These are phyloP conservation scores for Metalampra italica DNA, from an alignment of 2,888 invertebrate genomes.

Conservation along the genomic window DNA sequence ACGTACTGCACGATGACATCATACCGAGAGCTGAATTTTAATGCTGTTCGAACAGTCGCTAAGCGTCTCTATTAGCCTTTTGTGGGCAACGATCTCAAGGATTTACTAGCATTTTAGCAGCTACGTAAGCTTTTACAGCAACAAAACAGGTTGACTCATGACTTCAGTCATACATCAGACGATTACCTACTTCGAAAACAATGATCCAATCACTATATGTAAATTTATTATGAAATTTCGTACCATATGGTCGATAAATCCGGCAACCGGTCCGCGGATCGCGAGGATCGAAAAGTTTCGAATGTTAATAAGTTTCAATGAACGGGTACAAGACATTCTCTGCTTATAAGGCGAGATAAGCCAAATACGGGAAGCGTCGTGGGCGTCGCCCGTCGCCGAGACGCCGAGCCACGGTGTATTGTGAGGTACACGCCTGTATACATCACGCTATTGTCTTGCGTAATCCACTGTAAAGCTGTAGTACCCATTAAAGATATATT, in stretches of 20 bases:
- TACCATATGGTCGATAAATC: constrained; percentile 43
- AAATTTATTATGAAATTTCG: background rate
- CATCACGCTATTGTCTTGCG: constrained; percentile 61
- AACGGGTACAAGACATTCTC: constrained; percentile 52
- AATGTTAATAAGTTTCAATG: constrained; percentile 46
- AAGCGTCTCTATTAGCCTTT: constrained; percentile 31
- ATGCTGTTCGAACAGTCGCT: constrained; percentile 47
- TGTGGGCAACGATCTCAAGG: constrained; percentile 33
- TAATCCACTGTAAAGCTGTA: constrained; percentile 46
- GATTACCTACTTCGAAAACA: background rate
- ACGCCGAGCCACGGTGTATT: constrained; percentile 37
- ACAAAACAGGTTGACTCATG: constrained; percentile 7
- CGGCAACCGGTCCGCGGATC: constrained; percentile 34
- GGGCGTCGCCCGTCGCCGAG: constrained; percentile 56
- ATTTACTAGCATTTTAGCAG: constrained; percentile 23
- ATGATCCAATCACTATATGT: background rate
- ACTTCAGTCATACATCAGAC: background rate
- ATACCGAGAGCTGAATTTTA: constrained; percentile 59
- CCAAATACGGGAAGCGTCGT: constrained; percentile 52
- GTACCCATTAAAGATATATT: constrained; percentile 52
- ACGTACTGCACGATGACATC: constrained; percentile 57
- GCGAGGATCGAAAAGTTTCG: constrained; percentile 48
- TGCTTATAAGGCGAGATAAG: constrained; percentile 64
- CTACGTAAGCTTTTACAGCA: constrained; percentile 29
- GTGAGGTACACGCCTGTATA: constrained; percentile 32